Percentiles rank a stretch among this genome's conserved stretches.
These are phyloP conservation scores for Paralvinella palmiformis DNA, from an alignment of 1,140 invertebrate genomes.

Conservation along the genomic window DNA sequence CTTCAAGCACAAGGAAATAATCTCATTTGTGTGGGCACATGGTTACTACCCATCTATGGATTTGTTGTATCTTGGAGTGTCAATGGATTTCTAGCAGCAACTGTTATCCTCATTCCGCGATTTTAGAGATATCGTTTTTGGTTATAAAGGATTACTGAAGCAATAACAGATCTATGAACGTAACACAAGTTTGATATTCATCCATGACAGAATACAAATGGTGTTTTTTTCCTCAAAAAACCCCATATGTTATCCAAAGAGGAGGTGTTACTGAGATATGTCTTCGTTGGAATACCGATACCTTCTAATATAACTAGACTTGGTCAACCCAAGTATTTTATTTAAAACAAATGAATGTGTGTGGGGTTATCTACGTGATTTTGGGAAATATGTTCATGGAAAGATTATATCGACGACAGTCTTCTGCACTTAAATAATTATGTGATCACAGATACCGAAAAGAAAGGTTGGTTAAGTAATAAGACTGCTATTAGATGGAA, in stretches of 20 bases:
- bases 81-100: conserved; percentile 16
- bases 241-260: conserved; percentile 10
- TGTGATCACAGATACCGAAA: no score
- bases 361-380: no score
- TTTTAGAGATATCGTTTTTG: conserved; percentile 9
- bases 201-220: conserved; percentile 7
- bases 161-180: conserved; percentile 18
- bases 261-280: not conserved
- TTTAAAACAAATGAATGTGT: not conserved
- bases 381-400: no score
- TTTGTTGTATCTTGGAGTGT: conserved; percentile 18
- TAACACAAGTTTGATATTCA: conserved; percentile 8
- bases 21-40: conserved; percentile 15
- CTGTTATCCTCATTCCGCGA: conserved; percentile 9
- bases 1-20: conserved; percentile 14
- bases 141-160: conserved; percentile 18
- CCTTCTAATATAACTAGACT: conserved; percentile 19
- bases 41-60: conserved; percentile 5
- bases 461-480: no score
- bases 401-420: no score
- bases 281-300: conserved; percentile 11
- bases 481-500: no score
- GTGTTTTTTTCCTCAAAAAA: conserved; percentile 19
- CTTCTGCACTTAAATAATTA: no score
- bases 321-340: conserved; percentile 6